phyloP scores from a whole-genome alignment of 2,113 vertebrate species.

The Cyprinodon brontotheroides region DNA sequence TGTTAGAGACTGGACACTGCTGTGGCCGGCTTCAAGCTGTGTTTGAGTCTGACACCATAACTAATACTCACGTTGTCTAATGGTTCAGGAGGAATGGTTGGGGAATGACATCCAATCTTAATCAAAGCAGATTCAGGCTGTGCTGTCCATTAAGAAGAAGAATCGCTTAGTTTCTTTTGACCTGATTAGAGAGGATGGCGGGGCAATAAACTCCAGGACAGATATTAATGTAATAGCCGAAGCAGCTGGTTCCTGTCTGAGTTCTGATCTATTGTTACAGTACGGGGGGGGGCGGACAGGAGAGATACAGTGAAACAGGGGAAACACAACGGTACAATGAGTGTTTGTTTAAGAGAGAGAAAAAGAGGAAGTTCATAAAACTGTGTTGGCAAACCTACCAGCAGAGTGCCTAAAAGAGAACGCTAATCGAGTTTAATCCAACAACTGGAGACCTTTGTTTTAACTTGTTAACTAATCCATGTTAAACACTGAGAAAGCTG shows the following conservation, averaged over 20 bases:
- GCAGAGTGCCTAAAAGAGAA: conserved; percentile 2
- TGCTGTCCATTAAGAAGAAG: conserved; percentile 20
- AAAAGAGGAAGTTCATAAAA: conserved; percentile 54
- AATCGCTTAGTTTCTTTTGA: conserved; percentile 39
- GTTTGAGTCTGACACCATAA: conserved; percentile 7
- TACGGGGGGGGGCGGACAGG: neutral
- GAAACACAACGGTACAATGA: conserved; percentile 39
- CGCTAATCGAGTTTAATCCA: neutral
- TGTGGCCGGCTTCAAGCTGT: conserved; percentile 3
- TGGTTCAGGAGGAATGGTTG: conserved; percentile 33
- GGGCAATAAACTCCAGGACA: conserved; percentile 57
- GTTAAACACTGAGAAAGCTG: neutral
- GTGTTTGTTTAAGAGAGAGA: conserved; percentile 36
- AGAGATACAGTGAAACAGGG: conserved; percentile 11
- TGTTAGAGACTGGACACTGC: neutral
- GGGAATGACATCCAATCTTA: conserved; percentile 46
- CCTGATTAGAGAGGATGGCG: conserved; percentile 43
- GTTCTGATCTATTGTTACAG: conserved; percentile 65
- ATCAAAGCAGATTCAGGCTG: conserved; percentile 25
- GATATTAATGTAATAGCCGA: conserved; percentile 65
- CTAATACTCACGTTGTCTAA: conserved; percentile 10
- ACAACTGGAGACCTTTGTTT: neutral
- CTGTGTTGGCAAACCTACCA: conserved; percentile 33
- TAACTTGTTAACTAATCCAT: neutral
- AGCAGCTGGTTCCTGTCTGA: conserved; percentile 70